Conservation (phyloP, 2,113 vertebrate species). For the Jacana jacana region DNA sequence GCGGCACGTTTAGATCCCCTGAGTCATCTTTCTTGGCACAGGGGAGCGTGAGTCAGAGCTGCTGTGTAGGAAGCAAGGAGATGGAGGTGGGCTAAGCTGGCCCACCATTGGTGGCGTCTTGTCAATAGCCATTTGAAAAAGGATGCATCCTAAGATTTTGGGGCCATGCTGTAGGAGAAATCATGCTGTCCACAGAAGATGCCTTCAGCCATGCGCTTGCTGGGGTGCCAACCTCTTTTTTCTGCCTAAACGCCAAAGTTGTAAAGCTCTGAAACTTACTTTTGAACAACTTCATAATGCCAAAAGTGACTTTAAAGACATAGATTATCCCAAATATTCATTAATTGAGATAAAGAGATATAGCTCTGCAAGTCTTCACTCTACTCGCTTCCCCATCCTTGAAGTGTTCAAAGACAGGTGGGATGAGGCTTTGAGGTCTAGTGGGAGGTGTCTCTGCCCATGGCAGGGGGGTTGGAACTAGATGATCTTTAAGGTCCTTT, state of each 20-base stretch:
- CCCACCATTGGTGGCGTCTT: neutral
- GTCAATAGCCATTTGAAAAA: neutral
- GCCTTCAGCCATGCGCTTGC: neutral
- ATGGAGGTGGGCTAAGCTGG: neutral
- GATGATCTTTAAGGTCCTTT: no score
- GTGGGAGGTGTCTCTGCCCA: no score
- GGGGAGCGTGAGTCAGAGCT: neutral
- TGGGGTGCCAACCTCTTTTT: neutral
- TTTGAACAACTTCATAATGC: neutral
- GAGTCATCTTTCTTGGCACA: constrained; percentile 33
- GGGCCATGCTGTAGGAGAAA: neutral
- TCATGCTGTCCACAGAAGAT: neutral
- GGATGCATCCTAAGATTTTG: rapidly evolving
- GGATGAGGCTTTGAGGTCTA: no score
- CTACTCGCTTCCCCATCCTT: neutral
- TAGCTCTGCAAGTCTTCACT: neutral
- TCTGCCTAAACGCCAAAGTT: neutral
- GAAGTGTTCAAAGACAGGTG: no score
- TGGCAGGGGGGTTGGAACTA: no score
- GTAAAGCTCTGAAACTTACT: neutral
- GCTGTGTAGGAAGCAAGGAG: constrained; percentile 18
- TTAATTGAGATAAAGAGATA: neutral
- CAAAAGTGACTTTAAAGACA: neutral
- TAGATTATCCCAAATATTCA: neutral
- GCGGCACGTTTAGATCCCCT: neutral